These are phyloP conservation scores for Donacobius atricapilla DNA, from an alignment of 2,113 vertebrate species.

Conservation along the genomic window DNA sequence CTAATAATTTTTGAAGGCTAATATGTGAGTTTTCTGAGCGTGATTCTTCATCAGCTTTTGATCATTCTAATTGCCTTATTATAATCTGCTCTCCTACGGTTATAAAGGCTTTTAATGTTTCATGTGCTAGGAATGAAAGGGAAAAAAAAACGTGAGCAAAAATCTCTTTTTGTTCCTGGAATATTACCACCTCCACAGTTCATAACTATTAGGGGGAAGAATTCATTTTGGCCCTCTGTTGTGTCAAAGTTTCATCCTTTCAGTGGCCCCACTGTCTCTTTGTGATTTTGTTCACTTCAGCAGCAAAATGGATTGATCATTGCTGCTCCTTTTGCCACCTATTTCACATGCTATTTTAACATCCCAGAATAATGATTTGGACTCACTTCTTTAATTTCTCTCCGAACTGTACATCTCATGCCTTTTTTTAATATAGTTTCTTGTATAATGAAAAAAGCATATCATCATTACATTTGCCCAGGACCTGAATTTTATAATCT, in stretches of 20 bases:
- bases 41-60: slow-evolving; percentile 42
- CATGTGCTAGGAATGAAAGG: background rate
- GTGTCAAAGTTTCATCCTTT: slow-evolving; percentile 33
- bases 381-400: slow-evolving; percentile 21
- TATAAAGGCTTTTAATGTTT: slow-evolving; percentile 43
- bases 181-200: slow-evolving; percentile 53
- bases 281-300: slow-evolving; percentile 12
- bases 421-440: background rate
- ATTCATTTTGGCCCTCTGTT: slow-evolving; percentile 36
- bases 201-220: slow-evolving; percentile 43
- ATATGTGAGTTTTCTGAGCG: background rate
- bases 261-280: slow-evolving; percentile 3
- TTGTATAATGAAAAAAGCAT: background rate
- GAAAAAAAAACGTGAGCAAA: slow-evolving; percentile 25
- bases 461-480: background rate
- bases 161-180: slow-evolving; percentile 26
- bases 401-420: background rate
- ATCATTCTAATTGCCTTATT: slow-evolving; percentile 55
- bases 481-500: background rate
- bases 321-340: slow-evolving; percentile 10
- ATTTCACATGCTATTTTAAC: slow-evolving; percentile 10
- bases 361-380: slow-evolving; percentile 28
- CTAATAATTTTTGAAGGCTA: slow-evolving; percentile 23
- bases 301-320: slow-evolving; percentile 48
- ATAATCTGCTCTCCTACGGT: slow-evolving; percentile 30